Base-by-base conservation (phyloP, 37 sponge, comb jelly and placozoan species). In the Crambe crambe region DNA sequence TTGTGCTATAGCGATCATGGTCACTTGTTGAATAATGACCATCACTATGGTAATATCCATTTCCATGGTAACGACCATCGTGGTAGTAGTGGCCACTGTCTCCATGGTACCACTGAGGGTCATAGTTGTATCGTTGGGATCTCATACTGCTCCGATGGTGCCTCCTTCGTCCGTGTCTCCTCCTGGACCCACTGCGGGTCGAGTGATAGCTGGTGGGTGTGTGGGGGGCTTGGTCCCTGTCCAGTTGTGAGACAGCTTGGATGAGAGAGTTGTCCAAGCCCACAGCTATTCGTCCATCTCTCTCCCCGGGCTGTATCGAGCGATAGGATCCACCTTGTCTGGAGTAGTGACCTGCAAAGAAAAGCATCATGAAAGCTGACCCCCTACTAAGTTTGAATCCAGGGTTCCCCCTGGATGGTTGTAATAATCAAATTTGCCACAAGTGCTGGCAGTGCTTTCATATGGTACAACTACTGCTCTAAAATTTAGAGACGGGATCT, bases 261-360 rank as follows among this genome's bases (percentile, higher is more conserved):
- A 73, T 23, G 34, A 73, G 22, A 35, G 58, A 51, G 36, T 20
- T 56, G 20, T 73, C 74, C 58, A 73, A 35, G 23, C 74, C 74
- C 17, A 42, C 42, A 18, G 74, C 74, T 15, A 73, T 73, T n/a
- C 74, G 56, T n/a, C 36, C 3, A 18, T 51, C 56, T 12, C 56
- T 70, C 25, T 40, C 43, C 20, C 43, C 36, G 26, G 37, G 71
- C 3, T 37, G 35, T 8, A 12, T 34, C 21, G 20, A 12, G 25
- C 25, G 64, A 9, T 37, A 20, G 34, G 35, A 3, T 30, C 37
- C 37, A 21, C 64, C 21, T 23, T 18, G 8, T 35, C 71, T 8
- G 1, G 42, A 65, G 35, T 20, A 65, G 17, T 30, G 71, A 42
- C 71, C 71, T 43, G 42, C n/a, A 23, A n/a, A 17, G 20, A 47